Base-by-base conservation (phyloP, 2,888 invertebrate genomes). In the Scaptomyza reducta region DNA sequence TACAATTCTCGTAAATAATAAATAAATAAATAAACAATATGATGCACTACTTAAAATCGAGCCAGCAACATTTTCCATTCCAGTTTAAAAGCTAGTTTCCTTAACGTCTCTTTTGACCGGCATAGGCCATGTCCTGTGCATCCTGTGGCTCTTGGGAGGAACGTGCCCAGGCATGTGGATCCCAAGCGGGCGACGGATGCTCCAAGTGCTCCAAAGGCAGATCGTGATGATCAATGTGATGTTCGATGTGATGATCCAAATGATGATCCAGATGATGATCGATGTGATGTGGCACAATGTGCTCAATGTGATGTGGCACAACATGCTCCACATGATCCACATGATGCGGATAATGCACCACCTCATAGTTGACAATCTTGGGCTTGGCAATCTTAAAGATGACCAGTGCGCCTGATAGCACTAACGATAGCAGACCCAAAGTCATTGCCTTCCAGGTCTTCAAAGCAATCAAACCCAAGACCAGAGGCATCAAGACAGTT, bases 361-460 rank as follows among this genome's bases (percentile, higher is more conserved):
- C 96, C 93, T 97, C 97, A 89, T 97, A 97, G 92, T 96, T 96
- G 74, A 96, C 95, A 83, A 95, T 92, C 93, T 97, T 97, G 61
- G 97, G 97, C 89, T 96, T 96, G 79, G 96, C 95, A 90, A 97
- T 94, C 92, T 96, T 96, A 93, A 97, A 97, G 90, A 97, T 95
- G 54, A 97, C 94, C 94, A 97, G 94, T 63, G 97, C 97, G 74
- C 96, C 96, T 74, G 97, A 96, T 46, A 97, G 93, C 25, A 97
- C 97, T 89, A 97, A 92, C 3, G 97, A 97, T 66, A 97, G 94
- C 5, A 97, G 94, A 67, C 96, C 97, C 75, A 97, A 93, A 9
- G 97, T 97, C 79, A 97, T 93, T 42, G 97, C 97, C 91, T 97
- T 97, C 97, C 97, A 97, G 14, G 97, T 96, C 92, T 97, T 97